Evolutionary conservation across 2,797 vertebrate genomes (phyloP).

Genomic region (Scolopax rusticola): DNA sequence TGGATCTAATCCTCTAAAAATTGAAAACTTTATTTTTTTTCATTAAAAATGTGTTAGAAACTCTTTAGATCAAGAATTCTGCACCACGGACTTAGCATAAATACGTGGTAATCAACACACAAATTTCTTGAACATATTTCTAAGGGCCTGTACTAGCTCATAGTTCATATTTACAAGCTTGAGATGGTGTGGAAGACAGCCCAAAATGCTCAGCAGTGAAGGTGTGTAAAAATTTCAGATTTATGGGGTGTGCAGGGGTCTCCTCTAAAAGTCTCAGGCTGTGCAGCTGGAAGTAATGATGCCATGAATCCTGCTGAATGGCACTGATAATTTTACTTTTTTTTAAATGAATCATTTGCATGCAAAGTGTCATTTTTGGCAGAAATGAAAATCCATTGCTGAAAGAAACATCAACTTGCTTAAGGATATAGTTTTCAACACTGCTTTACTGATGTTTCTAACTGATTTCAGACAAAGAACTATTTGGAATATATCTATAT

Average conservation of each 20-base stretch:
- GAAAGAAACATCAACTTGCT: background rate
- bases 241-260: fast-evolving
- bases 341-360: background rate
- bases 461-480: background rate
- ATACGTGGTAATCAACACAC: background rate
- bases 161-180: background rate
- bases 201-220: background rate
- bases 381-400: background rate
- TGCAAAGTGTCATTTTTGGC: fast-evolving
- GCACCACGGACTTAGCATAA: background rate
- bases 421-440: background rate
- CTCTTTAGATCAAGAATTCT: background rate
- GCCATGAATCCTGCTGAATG: background rate
- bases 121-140: background rate
- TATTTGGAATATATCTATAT: background rate
- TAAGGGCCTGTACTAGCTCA: background rate
- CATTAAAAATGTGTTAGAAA: background rate
- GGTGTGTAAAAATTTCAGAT: background rate
- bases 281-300: background rate
- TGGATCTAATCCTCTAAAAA: background rate
- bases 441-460: background rate
- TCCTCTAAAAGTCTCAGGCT: background rate
- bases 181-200: background rate
- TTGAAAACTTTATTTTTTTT: background rate
- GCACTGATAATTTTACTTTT: too few species aligned